Evolutionary conservation across 2,113 vertebrate genomes (phyloP).

Genomic region (Numenius arquata): DNA sequence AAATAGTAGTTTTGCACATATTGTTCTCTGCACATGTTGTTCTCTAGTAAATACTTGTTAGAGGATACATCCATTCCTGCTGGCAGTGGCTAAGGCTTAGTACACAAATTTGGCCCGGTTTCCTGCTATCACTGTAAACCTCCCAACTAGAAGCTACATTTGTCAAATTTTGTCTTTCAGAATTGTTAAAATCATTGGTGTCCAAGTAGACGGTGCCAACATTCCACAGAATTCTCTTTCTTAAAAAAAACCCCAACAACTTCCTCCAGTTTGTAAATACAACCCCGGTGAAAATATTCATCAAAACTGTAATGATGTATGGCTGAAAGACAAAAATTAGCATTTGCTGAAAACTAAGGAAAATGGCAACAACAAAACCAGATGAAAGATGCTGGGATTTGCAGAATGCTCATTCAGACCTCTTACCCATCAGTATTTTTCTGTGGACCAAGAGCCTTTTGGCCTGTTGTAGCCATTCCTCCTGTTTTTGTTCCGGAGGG

Average conservation of each 20-base stretch:
- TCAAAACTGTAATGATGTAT: neutral
- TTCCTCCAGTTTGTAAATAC: neutral
- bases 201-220: neutral
- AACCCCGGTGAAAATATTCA: neutral
- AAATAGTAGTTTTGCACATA: neutral
- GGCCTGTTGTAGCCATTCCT: neutral
- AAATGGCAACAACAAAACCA: neutral
- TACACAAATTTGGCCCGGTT: neutral
- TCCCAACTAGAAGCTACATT: neutral
- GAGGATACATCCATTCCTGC: neutral
- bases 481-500: neutral
- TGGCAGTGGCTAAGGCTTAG: neutral
- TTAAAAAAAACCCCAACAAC: neutral
- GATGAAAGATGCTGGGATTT: neutral
- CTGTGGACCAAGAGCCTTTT: neutral
- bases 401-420: neutral
- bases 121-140: neutral
- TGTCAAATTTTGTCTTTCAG: neutral
- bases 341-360: neutral
- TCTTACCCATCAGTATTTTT: neutral
- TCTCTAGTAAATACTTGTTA: neutral
- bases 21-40: conserved; percentile 42
- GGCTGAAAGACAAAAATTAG: neutral
- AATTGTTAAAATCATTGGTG: neutral
- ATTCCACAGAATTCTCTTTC: neutral